Evolutionary conservation across 2,888 invertebrate genomes (phyloP).

Genomic region (Xanthorhoe spadicearia): DNA sequence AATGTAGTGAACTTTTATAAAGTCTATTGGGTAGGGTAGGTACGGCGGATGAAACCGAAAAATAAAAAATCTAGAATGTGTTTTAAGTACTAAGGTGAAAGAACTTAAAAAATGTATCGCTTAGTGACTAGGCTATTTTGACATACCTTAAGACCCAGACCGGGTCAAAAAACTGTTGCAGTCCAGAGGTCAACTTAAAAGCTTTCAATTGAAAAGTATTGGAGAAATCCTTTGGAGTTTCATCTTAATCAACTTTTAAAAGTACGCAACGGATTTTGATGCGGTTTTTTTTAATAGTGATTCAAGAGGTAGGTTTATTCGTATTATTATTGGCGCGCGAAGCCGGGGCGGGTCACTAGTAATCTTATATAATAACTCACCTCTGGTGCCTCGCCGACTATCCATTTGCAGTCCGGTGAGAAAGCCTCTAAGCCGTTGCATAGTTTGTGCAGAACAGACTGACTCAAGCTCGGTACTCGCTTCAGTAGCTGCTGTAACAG

Average conservation of each 20-base stretch:
- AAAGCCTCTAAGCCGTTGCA: slow-evolving; percentile 97
- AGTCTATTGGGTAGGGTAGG: too few relatives aligned
- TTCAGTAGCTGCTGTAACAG: slow-evolving; percentile 93
- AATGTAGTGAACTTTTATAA: too few relatives aligned
- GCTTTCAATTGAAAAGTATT: neutral
- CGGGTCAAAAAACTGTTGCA: neutral
- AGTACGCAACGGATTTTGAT: too few relatives aligned
- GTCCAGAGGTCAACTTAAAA: slow-evolving; percentile 8
- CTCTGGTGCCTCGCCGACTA: slow-evolving; percentile 89
- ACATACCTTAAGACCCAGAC: neutral
- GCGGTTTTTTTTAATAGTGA: too few relatives aligned
- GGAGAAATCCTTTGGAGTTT: too few relatives aligned
- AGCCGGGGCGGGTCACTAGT: too few relatives aligned
- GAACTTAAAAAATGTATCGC: neutral
- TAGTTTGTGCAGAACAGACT: slow-evolving; percentile 90
- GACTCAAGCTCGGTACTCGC: slow-evolving; percentile 91
- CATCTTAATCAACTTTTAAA: too few relatives aligned
- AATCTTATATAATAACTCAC: neutral
- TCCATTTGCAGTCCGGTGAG: slow-evolving; percentile 98
- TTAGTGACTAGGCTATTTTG: neutral
- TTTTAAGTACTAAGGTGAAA: neutral
- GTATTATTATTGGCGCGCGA: too few relatives aligned
- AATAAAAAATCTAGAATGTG: too few relatives aligned
- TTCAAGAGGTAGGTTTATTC: too few relatives aligned
- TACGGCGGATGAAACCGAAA: too few relatives aligned